Percentiles rank a stretch among this genome's conserved stretches.
phyloP scores from a whole-genome alignment of 2,888 invertebrate genomes.

The Eilema caniola region DNA sequence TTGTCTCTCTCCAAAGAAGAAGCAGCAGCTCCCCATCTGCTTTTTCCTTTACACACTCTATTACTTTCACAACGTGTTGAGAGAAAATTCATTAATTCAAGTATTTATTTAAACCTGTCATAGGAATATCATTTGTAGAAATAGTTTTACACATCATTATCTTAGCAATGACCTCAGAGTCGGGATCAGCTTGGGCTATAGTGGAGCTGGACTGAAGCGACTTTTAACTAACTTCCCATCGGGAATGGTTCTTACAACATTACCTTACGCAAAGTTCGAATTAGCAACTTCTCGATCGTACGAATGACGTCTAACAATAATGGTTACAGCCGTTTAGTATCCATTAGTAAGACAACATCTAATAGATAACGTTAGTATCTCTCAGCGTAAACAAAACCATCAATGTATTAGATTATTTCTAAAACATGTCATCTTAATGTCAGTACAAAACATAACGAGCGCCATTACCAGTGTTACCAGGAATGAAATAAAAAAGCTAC shows the following conservation, averaged over 20 bases:
- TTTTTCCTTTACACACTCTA: too few relatives aligned
- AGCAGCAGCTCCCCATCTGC: too few relatives aligned
- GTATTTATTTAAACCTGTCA: too few relatives aligned
- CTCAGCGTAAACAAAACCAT: constrained; percentile 34
- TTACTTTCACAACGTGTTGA: too few relatives aligned
- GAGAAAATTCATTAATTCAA: too few relatives aligned
- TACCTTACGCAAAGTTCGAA: not conserved
- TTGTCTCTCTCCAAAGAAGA: too few relatives aligned
- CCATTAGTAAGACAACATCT: constrained; percentile 13
- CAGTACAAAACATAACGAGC: constrained; percentile 58
- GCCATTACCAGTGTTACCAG: constrained; percentile 70
- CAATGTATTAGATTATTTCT: constrained; percentile 28
- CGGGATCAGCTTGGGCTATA: not conserved
- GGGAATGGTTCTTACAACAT: not conserved
- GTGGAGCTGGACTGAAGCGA: not conserved
- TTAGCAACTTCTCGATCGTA: not conserved
- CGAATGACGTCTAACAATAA: not conserved
- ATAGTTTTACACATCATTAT: too few relatives aligned
- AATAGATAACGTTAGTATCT: constrained; percentile 7
- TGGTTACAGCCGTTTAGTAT: not conserved
- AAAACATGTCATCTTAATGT: constrained; percentile 70
- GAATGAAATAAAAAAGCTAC: constrained; percentile 54
- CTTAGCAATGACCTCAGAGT: too few relatives aligned
- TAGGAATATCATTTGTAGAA: too few relatives aligned
- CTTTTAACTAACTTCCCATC: not conserved